Evolutionary conservation across 2,797 vertebrate genomes (phyloP).

Genomic region (Clarias platycephalus): DNA sequence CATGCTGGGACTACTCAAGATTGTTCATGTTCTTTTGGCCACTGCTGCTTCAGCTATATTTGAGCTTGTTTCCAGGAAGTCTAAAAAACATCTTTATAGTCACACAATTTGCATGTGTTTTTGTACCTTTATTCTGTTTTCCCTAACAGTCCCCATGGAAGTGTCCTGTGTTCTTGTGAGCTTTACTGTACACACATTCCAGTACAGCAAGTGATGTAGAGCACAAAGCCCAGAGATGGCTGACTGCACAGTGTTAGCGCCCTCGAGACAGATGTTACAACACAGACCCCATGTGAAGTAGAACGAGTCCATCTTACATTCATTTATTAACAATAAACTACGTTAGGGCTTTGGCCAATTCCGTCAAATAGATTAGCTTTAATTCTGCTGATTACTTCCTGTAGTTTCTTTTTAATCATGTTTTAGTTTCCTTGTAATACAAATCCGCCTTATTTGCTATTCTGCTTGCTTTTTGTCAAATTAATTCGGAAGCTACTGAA

Average conservation of each 20-base stretch:
- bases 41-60: not conserved
- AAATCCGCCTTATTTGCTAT: not conserved
- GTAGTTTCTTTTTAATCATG: not conserved
- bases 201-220: slow-evolving; percentile 52
- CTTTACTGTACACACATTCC: slow-evolving; percentile 52
- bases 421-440: not conserved
- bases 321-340: slow-evolving; percentile 1
- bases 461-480: not conserved
- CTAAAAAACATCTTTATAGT: not conserved
- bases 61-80: slow-evolving; percentile 6
- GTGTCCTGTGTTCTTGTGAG: slow-evolving; percentile 38
- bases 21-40: slow-evolving; percentile 7
- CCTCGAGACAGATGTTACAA: slow-evolving; percentile 35
- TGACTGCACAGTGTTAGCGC: slow-evolving; percentile 48
- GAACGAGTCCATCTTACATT: not conserved
- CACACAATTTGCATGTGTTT: slow-evolving; percentile 20
- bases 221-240: slow-evolving; percentile 48
- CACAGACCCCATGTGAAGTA: slow-evolving; percentile 13
- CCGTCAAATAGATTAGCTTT: not conserved
- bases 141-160: slow-evolving; percentile 36
- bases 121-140: slow-evolving; percentile 41
- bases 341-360: not conserved
- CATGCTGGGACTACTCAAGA: not conserved
- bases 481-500: not conserved
- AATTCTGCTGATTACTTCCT: not conserved